phyloP scores from a whole-genome alignment of 2,797 vertebrate genomes.

The Antennarius maculatus region DNA sequence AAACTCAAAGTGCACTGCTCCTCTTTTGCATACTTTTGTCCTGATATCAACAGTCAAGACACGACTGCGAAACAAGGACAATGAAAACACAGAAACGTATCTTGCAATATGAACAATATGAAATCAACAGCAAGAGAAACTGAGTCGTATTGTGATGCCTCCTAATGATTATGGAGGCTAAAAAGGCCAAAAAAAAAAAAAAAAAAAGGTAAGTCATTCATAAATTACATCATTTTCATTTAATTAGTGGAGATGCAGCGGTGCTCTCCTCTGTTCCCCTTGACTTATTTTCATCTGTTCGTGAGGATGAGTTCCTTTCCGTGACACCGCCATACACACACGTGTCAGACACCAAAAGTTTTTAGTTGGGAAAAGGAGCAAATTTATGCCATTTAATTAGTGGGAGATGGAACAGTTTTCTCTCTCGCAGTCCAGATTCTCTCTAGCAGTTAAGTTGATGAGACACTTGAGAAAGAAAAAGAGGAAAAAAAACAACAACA shows the following conservation, averaged over 20 bases:
- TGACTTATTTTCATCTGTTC: slow-evolving; percentile 41
- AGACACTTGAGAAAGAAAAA: slow-evolving; percentile 29
- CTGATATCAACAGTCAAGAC: not conserved
- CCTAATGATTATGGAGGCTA: not conserved
- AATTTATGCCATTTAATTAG: slow-evolving; percentile 60
- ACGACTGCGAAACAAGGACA: not conserved
- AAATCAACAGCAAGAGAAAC: not conserved
- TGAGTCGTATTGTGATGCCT: not conserved
- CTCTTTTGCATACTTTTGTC: not conserved
- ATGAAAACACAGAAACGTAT: not conserved
- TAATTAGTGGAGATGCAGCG: slow-evolving; percentile 53
- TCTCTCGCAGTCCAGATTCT: slow-evolving; percentile 28
- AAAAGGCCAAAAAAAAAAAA: not conserved
- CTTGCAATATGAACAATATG: slow-evolving; percentile 4
- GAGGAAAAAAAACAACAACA: not conserved
- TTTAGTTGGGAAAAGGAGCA: slow-evolving; percentile 35
- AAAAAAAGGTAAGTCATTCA: not conserved
- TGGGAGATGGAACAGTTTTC: slow-evolving; percentile 24
- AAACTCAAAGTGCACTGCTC: not conserved
- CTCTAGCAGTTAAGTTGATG: slow-evolving; percentile 36
- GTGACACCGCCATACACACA: slow-evolving; percentile 23
- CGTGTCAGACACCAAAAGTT: slow-evolving; percentile 37
- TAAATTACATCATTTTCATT: slow-evolving; percentile 18
- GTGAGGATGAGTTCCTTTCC: slow-evolving; percentile 35
- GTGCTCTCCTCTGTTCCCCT: slow-evolving; percentile 16